Percentiles rank a stretch among this genome's conserved stretches.
Conservation (phyloP, 2,797 vertebrate genomes). For the Cyclopterus lumpus region DNA sequence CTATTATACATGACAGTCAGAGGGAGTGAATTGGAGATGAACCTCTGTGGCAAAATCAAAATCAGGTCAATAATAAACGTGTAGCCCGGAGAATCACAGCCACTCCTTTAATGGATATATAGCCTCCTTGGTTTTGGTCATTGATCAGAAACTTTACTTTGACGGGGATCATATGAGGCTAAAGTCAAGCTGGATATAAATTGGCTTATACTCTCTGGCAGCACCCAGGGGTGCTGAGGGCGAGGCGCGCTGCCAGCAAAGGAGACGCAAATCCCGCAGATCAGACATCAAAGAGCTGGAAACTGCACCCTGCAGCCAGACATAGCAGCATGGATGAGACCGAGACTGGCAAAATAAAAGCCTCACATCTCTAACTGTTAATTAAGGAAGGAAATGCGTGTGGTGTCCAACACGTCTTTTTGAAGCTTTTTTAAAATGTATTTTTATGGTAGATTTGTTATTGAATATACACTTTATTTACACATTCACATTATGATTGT, state of each 20-base stretch:
- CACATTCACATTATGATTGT: background rate
- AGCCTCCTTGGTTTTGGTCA: background rate
- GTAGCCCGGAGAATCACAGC: background rate
- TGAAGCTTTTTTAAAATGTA: no score
- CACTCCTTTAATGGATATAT: conserved; percentile 5
- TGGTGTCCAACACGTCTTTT: background rate
- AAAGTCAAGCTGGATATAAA: conserved; percentile 47
- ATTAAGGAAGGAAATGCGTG: background rate
- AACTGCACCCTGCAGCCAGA: conserved; percentile 52
- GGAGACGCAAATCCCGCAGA: conserved; percentile 61
- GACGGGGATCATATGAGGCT: conserved; percentile 33
- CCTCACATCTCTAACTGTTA: background rate
- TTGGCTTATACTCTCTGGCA: conserved; percentile 41
- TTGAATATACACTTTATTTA: background rate
- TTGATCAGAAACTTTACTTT: conserved; percentile 24
- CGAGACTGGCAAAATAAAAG: conserved; percentile 41
- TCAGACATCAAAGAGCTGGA: conserved; percentile 72
- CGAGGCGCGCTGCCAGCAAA: conserved; percentile 58
- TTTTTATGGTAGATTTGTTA: background rate
- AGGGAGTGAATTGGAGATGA: background rate
- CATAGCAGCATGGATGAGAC: conserved; percentile 4
- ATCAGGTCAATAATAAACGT: conserved; percentile 19
- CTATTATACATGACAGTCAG: background rate
- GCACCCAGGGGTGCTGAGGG: conserved; percentile 47
- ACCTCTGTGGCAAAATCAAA: background rate